Base-by-base conservation (phyloP, 2,888 invertebrate genomes). In the Xanthia togata region DNA sequence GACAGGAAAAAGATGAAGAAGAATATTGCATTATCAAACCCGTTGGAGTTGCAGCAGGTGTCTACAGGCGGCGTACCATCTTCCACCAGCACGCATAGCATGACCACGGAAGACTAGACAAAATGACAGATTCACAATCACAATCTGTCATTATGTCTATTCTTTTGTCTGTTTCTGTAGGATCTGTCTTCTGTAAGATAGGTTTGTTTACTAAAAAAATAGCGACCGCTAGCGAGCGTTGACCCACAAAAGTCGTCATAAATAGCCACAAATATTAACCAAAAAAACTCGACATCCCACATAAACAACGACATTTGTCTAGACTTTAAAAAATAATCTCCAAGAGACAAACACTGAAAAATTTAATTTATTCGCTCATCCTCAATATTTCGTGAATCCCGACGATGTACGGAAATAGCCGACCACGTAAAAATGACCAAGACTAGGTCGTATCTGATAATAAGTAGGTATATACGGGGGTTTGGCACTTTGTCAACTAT, bases 401-500 rank as follows among this genome's bases (percentile, higher is more conserved):
- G 65, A 72, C 72, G 59, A 20, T n/a, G 63, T 14, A 59, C 83
- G 47, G 47, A 87, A 87, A 86, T 87, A 86, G 79, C 57, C 64
- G 76, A 64, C 23, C 50, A 26, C 17, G 55, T 73, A 63, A n/a
- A 57, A 79, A 67, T 77, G 73, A 69, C 76, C 81, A 77, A 76
- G 64, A 83, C 73, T 76, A 76, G 83, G 73, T 83, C 76, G 70
- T 62, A 59, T 70, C 14, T 70, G 76, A 83, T 79, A 31, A 31
- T 31, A n/a, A n/a, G n/a, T n/a, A n/a, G n/a, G n/a, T n/a, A 64
- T 44, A 76, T 59, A 50, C 64, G 17, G 23, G 20, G 11, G 26
- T 63, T 88, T 87, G 87, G 87, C 87, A 88, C 20, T 0, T 20
- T 81, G 87, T 70, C 87, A 87, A 77, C 31, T 38, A 11, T n/a